phyloP scores from a whole-genome alignment of 2,113 vertebrate genomes.

The Cettia cetti region DNA sequence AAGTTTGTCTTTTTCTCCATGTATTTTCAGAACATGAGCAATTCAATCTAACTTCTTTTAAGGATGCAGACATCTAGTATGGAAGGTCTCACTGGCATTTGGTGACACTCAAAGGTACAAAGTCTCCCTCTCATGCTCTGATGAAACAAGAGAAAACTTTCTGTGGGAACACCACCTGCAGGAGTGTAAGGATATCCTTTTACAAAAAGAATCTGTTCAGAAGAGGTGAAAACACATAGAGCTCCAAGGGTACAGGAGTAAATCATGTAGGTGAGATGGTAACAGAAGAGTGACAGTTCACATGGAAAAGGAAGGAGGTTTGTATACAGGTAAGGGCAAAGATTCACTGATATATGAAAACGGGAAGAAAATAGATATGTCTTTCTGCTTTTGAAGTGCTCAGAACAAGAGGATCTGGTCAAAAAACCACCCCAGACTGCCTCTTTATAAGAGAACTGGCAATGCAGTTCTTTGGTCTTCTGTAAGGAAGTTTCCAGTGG shows the following conservation, averaged over 20 bases:
- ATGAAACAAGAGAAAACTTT: not conserved
- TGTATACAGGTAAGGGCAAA: not conserved
- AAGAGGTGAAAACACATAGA: not conserved
- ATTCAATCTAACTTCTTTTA: not conserved
- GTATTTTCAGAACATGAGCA: not conserved
- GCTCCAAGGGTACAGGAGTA: not conserved
- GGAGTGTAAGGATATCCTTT: not conserved
- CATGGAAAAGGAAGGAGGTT: not conserved
- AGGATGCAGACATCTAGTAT: not conserved
- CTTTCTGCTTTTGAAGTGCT: not conserved
- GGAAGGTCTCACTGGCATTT: not conserved
- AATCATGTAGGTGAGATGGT: not conserved
- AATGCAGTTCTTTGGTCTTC: not conserved
- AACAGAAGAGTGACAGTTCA: not conserved
- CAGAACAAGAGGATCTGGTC: not conserved
- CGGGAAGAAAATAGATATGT: fast-evolving
- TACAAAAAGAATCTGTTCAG: not conserved
- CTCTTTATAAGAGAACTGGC: not conserved
- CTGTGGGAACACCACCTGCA: not conserved
- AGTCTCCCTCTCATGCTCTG: not conserved
- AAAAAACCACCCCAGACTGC: not conserved
- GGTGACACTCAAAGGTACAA: not conserved
- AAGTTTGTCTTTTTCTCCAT: not conserved
- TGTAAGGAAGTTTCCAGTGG: not conserved
- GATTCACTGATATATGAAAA: not conserved